phyloP scores from a whole-genome alignment of 2,113 vertebrate genomes.

The Neolamprologus tretocephalus region DNA sequence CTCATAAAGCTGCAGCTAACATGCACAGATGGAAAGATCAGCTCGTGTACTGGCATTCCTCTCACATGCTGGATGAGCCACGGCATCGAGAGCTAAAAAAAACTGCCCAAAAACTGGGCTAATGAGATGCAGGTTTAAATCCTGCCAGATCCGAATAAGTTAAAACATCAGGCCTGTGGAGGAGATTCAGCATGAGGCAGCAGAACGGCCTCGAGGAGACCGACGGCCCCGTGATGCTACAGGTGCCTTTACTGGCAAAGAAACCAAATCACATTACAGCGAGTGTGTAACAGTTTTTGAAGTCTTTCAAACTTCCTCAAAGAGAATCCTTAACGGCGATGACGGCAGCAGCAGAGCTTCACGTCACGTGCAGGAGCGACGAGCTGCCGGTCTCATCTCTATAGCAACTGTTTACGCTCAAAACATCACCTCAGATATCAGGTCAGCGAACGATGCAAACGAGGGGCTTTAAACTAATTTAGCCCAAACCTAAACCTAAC shows the following conservation, averaged over 20 bases:
- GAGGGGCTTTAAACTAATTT: not conserved
- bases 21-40: not conserved
- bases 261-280: not conserved
- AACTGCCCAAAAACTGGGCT: not conserved
- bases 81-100: not conserved
- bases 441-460: fast-evolving
- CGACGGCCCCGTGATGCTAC: not conserved
- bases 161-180: not conserved
- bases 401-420: not conserved
- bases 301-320: not conserved
- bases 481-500: not conserved
- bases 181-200: not conserved
- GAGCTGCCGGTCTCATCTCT: not conserved
- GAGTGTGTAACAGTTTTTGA: not conserved
- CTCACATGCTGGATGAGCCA: not conserved
- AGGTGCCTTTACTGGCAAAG: not conserved
- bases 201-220: fast-evolving
- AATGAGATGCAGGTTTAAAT: not conserved
- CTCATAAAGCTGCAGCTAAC: fast-evolving
- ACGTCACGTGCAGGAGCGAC: not conserved
- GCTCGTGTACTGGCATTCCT: not conserved
- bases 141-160: not conserved
- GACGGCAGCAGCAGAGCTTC: not conserved
- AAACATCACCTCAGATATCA: not conserved
- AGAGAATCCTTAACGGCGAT: not conserved